Evolutionary conservation across 2,888 invertebrate species (phyloP), one percentile per base, ranked within the genome.

Genomic region (Xanthia icteritia): DNA sequence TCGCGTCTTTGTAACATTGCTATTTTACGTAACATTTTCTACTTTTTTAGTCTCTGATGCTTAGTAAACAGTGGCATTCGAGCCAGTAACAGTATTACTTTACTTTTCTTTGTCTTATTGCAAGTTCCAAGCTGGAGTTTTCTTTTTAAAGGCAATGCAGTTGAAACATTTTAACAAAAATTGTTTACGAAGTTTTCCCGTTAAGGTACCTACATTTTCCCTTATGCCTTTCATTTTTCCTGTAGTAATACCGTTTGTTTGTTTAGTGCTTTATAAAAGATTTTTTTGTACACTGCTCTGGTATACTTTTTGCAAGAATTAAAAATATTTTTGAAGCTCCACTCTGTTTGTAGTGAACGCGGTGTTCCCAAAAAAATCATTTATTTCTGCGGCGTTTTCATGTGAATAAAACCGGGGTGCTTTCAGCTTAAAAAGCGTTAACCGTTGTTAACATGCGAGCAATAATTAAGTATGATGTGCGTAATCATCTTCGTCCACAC

Each of bases 311-410:
- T 51, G 27, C 36, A 69, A 68, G 68, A 54, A 54, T 65, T 71
- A 63, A 65, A 79, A 51, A 58, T 66, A 51, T 69, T 74, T 73
- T 85, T 66, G 23, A 56, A 39, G 11, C 65, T 66, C 42, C 23
- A 36, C 68, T 65, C 27, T 20, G 17, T 27, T 60, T 65, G 51
- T 36, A 56, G 69, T 72, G 63, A 64, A 80, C 60, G 39, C 15
- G 31, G n/a, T 65, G 74, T 71, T 86, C 74, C 76, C 73, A 81
- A 84, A 82, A 82, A 87, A 87, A 86, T 86, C 75, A 87, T 90
- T 87, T 86, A 85, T 86, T 81, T 78, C 74, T 74, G 76, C 73
- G 66, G 27, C 63, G 48, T 76, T 83, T 79, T 68, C 60, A 61
- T 54, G 73, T 78, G 67, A 66, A 73, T 86, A 84, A 83, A 77